Evolutionary conservation across 2,888 invertebrate genomes (phyloP), one percentile per base, ranked within the genome.

Genomic region (Podotricha telesiphe): DNA sequence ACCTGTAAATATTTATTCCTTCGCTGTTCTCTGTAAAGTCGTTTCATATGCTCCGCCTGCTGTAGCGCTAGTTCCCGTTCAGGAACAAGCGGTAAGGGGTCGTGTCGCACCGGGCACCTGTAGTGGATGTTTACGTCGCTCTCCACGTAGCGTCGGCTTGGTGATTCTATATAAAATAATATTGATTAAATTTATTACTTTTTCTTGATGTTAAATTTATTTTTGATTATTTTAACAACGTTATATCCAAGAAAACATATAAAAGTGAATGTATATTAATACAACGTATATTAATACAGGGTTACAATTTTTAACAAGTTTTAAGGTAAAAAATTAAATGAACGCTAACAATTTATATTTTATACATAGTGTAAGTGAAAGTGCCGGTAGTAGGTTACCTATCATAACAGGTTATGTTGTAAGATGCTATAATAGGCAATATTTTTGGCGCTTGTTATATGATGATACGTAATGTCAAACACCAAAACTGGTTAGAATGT

Each of bases 81-180:
- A 78, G 97, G 97, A 76, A 97, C 94, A 77, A 95, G 94, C 77
- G 96, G 97, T 91, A 98, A 96, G 76, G 97, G 96, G 86, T 97
- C 97, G 84, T 96, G 96, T 74, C 98, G 95, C 77, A 98, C 96
- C 70, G 98, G 98, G 75, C 96, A 96, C 85, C 96, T 95, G 94
- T 98, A 98, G 93, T 98, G 98, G 87, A 98, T 97, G 87, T 98
- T 98, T 82, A 98, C 98, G 89, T 98, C 97, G 86, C 97, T 96
- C 93, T 97, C 97, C 86, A 97, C 96, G 94, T 97, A 98, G 79
- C 96, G 96, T 84, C 97, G 95, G 69, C 73, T 78, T 64, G 97
- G 97, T 80, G 97, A 97, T 94, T 97, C 97, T 97, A 79, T 50
- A 61, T 42, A 22, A 59, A 61, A 28, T 28, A n/a, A 47, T 67